Percentiles rank a stretch among this genome's conserved stretches.
phyloP scores from a whole-genome alignment of 2,113 vertebrate genomes.

The Candoia aspera region DNA sequence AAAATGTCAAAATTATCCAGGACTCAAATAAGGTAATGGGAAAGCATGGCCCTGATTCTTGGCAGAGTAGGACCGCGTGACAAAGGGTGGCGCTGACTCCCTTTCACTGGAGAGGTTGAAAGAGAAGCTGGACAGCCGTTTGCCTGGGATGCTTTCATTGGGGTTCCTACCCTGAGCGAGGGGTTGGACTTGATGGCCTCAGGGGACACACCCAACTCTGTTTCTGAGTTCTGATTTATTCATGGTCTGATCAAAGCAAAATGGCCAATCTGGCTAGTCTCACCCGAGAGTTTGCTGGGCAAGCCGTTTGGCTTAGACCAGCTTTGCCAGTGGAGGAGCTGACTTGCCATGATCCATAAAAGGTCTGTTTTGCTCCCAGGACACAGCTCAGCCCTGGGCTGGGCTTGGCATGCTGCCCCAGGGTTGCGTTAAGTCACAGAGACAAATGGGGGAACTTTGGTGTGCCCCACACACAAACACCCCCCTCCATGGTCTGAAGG shows the following conservation, averaged over 20 bases:
- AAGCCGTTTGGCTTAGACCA: not conserved
- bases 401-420: not conserved
- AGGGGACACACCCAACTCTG: not conserved
- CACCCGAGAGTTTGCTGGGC: not conserved
- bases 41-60: not conserved
- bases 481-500: not conserved
- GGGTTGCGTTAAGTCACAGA: not conserved
- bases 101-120: not conserved
- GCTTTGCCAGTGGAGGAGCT: not conserved
- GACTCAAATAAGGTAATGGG: slow-evolving; percentile 92
- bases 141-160: not conserved
- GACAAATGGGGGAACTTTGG: not conserved
- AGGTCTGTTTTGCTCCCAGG: not conserved
- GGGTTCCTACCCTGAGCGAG: not conserved
- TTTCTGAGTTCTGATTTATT: not conserved
- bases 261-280: not conserved
- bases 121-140: not conserved
- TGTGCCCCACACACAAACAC: not conserved
- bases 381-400: not conserved
- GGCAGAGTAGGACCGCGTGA: not conserved
- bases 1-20: slow-evolving; percentile 93
- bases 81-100: not conserved
- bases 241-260: not conserved
- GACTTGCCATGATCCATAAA: not conserved
- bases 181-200: not conserved